Percentiles rank a stretch among this genome's conserved stretches.
Evolutionary conservation across 1,140 invertebrate genomes (phyloP).

Genomic region (Brachionus sp.): DNA sequence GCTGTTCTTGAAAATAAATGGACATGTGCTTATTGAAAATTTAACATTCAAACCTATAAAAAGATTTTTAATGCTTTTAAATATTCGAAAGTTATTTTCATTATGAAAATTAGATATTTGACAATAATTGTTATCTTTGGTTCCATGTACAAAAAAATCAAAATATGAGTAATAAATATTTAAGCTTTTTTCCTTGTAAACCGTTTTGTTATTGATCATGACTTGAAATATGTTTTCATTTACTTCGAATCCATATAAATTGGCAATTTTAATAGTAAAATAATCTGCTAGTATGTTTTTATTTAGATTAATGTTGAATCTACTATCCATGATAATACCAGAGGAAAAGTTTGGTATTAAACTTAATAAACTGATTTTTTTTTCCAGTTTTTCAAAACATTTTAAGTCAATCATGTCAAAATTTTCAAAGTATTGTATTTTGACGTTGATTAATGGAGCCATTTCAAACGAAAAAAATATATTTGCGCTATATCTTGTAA

Average conservation of each 20-base stretch:
- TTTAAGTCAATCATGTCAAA: not conserved
- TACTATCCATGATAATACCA: not conserved
- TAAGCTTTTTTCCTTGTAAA: not conserved
- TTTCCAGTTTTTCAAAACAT: not conserved
- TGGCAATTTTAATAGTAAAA: not conserved
- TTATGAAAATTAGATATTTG: not conserved
- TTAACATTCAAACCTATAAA: not conserved
- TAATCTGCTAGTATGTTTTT: not conserved
- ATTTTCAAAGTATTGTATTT: not conserved
- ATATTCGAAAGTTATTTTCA: not conserved
- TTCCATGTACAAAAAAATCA: not conserved
- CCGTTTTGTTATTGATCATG: not conserved
- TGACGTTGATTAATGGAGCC: not conserved
- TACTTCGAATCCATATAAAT: not conserved
- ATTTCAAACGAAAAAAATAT: too few species aligned
- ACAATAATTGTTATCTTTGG: not conserved
- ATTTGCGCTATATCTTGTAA: too few species aligned
- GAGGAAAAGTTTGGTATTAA: not conserved
- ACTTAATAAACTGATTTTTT: not conserved
- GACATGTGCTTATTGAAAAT: not conserved
- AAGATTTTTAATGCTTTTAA: not conserved
- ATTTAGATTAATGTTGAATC: not conserved
- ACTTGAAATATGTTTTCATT: not conserved
- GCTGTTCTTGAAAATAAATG: not conserved
- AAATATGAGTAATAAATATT: not conserved